Conservation (phyloP, 2,888 invertebrate genomes). For the Alcis repandata region DNA sequence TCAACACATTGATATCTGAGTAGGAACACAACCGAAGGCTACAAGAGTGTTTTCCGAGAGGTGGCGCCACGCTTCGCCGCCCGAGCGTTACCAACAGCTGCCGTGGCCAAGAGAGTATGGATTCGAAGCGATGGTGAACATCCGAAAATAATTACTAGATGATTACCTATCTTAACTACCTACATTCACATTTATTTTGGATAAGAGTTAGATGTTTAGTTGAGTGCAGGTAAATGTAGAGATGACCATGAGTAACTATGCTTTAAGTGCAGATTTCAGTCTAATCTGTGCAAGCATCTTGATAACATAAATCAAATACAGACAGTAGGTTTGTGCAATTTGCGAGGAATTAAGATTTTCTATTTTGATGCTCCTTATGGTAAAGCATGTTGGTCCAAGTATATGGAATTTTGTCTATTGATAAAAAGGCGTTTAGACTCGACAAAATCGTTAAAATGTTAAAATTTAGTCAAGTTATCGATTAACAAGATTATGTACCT, state of each 20-base stretch:
- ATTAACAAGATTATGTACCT: no score
- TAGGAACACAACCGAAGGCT: constrained; percentile 57
- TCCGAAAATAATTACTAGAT: constrained; percentile 34
- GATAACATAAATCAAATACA: no score
- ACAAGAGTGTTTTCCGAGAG: constrained; percentile 57
- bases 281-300: background rate
- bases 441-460: no score
- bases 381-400: no score
- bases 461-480: no score
- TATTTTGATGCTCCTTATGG: no score
- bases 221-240: background rate
- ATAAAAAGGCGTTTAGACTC: no score
- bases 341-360: no score
- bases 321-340: no score
- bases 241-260: background rate
- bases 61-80: constrained; percentile 68
- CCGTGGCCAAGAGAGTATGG: constrained; percentile 53
- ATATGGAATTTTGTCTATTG: no score
- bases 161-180: constrained; percentile 16
- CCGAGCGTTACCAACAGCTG: constrained; percentile 77
- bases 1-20: constrained; percentile 40
- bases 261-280: background rate
- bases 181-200: constrained; percentile 16
- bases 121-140: constrained; percentile 38
- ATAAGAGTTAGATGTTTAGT: background rate